A percentile compares a stretch with the other conserved stretches of the same genome.
Conservation (phyloP, 1,140 invertebrate species). For the Zeugodacus cucurbitae region DNA sequence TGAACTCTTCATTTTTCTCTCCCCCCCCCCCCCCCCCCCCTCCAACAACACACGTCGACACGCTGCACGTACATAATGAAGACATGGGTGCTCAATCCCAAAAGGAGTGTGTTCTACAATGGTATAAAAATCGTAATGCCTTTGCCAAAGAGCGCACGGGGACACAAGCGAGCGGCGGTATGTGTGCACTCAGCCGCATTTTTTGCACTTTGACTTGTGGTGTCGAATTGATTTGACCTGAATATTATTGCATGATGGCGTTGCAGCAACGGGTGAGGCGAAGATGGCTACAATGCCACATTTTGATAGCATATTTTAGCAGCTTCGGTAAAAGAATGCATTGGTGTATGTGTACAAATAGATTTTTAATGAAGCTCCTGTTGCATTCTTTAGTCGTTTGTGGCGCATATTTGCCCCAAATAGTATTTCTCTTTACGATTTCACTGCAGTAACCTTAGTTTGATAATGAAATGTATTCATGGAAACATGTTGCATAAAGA, state of each 20-base stretch:
- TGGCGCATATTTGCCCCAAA: too few relatives aligned
- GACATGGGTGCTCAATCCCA: neutral
- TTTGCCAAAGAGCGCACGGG: neutral
- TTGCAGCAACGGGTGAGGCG: neutral
- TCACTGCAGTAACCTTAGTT: too few relatives aligned
- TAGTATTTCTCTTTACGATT: too few relatives aligned
- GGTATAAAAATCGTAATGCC: neutral
- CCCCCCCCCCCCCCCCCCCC: neutral
- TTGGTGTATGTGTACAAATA: neutral
- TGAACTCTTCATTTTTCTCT: neutral
- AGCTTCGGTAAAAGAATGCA: neutral
- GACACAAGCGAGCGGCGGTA: neutral
- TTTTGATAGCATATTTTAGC: neutral
- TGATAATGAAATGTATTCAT: too few relatives aligned
- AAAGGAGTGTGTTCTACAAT: neutral
- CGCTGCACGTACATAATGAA: neutral
- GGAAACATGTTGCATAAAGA: too few relatives aligned
- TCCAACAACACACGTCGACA: neutral
- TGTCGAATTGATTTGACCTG: conserved; percentile 32
- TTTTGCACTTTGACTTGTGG: conserved; percentile 28
- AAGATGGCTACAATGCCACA: neutral
- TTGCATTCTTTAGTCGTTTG: neutral
- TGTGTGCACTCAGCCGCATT: conserved; percentile 6
- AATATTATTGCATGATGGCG: neutral
- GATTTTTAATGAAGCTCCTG: neutral